phyloP scores from a whole-genome alignment of 2,888 invertebrate species.

The Ornithoptera alexandrae region DNA sequence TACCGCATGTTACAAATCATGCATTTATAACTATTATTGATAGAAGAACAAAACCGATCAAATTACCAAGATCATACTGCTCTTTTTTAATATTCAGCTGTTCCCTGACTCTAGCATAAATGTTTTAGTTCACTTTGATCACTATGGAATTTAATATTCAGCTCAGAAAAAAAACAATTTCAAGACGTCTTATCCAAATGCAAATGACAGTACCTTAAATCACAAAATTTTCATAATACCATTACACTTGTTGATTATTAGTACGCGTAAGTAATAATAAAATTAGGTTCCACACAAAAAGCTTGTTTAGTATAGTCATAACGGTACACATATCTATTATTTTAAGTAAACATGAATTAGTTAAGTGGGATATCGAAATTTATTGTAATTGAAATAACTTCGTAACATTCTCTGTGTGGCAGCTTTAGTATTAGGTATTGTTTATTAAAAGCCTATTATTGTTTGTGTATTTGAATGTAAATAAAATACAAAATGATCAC shows the following conservation, averaged over 20 bases:
- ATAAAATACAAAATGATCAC: not conserved
- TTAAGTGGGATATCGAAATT: conserved; percentile 11
- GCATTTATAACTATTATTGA: too few relatives aligned
- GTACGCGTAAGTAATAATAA: not conserved
- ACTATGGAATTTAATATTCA: not conserved
- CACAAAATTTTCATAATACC: not conserved
- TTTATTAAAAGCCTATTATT: not conserved
- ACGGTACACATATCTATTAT: conserved; percentile 27
- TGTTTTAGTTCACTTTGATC: not conserved
- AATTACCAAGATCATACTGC: too few relatives aligned
- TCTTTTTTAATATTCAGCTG: too few relatives aligned
- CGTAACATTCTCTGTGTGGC: conserved; percentile 4
- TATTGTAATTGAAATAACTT: conserved; percentile 4
- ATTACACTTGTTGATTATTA: not conserved
- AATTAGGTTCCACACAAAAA: conserved; percentile 1
- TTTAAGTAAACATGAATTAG: conserved; percentile 22
- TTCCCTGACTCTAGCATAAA: too few relatives aligned
- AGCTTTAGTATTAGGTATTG: not conserved
- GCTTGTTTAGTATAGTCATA: conserved; percentile 20
- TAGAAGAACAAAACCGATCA: too few relatives aligned
- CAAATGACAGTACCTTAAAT: not conserved
- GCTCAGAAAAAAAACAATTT: not conserved
- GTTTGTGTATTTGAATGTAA: not conserved
- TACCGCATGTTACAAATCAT: too few relatives aligned
- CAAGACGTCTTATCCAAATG: not conserved